Base-by-base conservation (phyloP, 2,113 vertebrate genomes). In the Rhinoderma darwinii region DNA sequence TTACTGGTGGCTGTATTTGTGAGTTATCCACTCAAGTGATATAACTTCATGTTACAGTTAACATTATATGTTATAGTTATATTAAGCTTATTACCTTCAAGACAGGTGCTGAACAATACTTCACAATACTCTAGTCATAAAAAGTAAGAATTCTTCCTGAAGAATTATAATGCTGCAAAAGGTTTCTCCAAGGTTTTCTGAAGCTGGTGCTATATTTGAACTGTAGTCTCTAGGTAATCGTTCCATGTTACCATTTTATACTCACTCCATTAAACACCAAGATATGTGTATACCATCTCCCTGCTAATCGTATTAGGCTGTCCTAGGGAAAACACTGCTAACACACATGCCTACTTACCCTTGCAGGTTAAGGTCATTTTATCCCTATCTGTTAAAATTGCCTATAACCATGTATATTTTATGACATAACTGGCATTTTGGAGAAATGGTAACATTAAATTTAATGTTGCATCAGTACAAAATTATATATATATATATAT, bases 331-430 rank as follows among this genome's bases (percentile, higher is more conserved):
- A 72, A 12, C 35, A 39, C 68, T 41, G 35, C 35, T 25, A 72
- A 72, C 15, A 77, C 75, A 51, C 44, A 54, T 78, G 75, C 27
- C 74, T n/a, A 35, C n/a, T 77, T 77, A 50, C 15, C 75, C 44
- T 78, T 54, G 47, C 27, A 54, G 75, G 75, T 78, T 78, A 35
- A 54, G 75, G 47, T 51, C 44, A 35, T 51, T 11, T 30, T 51
- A 78, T 35, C 44, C 12, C 30, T 22, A 50, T 50, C 75, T 78
- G 44, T 78, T 35, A 78, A n/a, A 51, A 32, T 78, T 32, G 44
- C 44, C 50, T 51, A n/a, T 11, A 32, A 54, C 44, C n/a, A 76
- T 50, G 41, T 30, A 14, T 47, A 30, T 5, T n/a, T 54, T 9
- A 30, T 50, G 12, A 50, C 74, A 50, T 51, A 7, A 9, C 15